phyloP scores from a whole-genome alignment of 2,888 invertebrate genomes.

The Blastobasis adustella region DNA sequence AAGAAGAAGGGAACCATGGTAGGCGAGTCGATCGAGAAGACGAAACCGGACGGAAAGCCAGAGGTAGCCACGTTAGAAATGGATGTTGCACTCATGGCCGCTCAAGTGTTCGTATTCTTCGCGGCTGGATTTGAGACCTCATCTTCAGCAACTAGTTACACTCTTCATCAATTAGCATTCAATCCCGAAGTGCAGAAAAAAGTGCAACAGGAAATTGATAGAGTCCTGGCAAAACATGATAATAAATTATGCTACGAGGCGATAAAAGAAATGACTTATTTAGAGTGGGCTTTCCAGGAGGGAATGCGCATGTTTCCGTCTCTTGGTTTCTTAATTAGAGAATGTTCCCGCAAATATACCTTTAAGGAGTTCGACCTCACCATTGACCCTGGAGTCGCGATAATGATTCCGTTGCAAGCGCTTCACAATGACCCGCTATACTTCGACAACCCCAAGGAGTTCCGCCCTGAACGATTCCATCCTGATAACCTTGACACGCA shows the following conservation, averaged over 20 bases:
- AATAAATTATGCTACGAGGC: conserved; percentile 22
- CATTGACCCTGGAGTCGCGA: conserved; percentile 27
- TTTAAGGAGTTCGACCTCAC: conserved; percentile 18
- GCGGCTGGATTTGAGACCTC: conserved; percentile 25
- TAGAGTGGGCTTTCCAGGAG: conserved; percentile 18
- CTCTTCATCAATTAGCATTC: conserved; percentile 19
- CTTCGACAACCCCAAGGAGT: conserved; percentile 39
- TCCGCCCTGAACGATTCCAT: conserved; percentile 42
- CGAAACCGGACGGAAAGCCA: conserved; percentile 13
- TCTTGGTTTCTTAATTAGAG: conserved; percentile 15
- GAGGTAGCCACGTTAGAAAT: conserved; percentile 11
- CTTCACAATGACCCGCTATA: conserved; percentile 44
- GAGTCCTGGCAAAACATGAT: conserved; percentile 15
- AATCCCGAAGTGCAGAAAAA: conserved; percentile 16
- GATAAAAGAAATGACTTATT: conserved; percentile 21
- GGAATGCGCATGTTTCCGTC: conserved; percentile 19
- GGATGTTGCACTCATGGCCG: conserved; percentile 15
- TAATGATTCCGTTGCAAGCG: conserved; percentile 36
- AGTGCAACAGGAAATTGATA: conserved; percentile 21
- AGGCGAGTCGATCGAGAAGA: conserved; percentile 16
- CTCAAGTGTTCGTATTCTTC: conserved; percentile 22
- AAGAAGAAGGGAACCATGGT: conserved; percentile 15
- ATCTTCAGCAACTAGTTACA: conserved; percentile 19
- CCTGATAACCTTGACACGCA: conserved; percentile 24
- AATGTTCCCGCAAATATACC: conserved; percentile 16